Evolutionary conservation across 2,113 vertebrate genomes (phyloP), one percentile per base, ranked within the genome.

Genomic region (Arvicanthis niloticus): DNA sequence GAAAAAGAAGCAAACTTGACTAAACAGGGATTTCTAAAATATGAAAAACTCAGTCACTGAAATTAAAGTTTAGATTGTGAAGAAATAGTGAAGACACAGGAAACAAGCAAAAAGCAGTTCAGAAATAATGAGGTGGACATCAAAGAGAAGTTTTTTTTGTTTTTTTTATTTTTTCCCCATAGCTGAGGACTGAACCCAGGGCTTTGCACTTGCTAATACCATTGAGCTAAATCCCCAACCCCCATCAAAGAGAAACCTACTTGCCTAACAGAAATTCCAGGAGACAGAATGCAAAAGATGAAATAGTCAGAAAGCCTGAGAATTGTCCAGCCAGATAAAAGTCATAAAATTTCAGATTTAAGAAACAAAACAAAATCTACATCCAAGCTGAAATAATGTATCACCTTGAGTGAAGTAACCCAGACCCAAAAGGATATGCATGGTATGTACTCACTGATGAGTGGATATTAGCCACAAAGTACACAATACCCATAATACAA

Each of bases 41-140:
- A 67, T 88, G 45, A 78, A 93, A 88, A 93, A 77, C 21, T 48
- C 6, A 94, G 22, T 56, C 51, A 72, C 67, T 77, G 68, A 87
- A 95, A 95, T 75, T 60, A 95, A 95, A 93, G 60, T 70, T 81
- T 34, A 72, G 53, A 92, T 70, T 77, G 19, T 93, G 45, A 93
- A 91, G 60, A 67, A 89, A 80, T 90, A 78, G 51, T 26, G 81
- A 77, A 76, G 58, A 29, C 48, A 70, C 48, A 51, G 4, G 73
- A 62, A 81, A 81, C 26, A 89, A 65, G 31, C 31, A 78, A 87
- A 73, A 88, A 7, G 78, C 72, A 89, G 80, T 34, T 82, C 84
- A 58, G 45, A 94, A 65, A 93, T 9, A 67, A 45, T 53, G 42
- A 81, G 3, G 75, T 53, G n/a, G 40, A 86, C 90, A 67, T 45